Conservation (phyloP, 2,113 vertebrate genomes). For the Trachemys scripta region DNA sequence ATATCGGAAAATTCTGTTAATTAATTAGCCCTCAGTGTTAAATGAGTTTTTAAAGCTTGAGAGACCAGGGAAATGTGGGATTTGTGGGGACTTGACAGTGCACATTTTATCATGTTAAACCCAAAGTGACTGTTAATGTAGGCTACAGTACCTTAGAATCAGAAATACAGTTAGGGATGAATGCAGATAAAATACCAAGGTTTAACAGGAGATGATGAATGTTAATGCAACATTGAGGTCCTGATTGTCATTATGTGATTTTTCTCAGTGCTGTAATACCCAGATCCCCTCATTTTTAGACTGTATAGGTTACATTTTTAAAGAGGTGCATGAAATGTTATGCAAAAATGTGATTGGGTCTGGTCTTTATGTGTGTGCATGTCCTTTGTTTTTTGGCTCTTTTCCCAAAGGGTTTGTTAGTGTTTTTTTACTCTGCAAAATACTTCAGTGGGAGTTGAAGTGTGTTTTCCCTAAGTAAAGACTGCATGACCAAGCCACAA, state of each 20-base stretch:
- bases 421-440: neutral
- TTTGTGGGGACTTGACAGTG: constrained; percentile 67
- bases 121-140: constrained; percentile 65
- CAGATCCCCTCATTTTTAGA: neutral
- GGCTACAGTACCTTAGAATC: constrained; percentile 1
- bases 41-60: constrained; percentile 79
- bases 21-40: constrained; percentile 78
- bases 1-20: constrained; percentile 78
- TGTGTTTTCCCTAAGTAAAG: neutral
- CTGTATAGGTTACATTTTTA: neutral
- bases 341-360: neutral
- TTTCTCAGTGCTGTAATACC: neutral
- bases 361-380: neutral
- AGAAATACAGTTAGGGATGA: constrained; percentile 40
- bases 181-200: constrained; percentile 7
- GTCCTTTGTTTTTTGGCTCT: neutral
- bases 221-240: constrained; percentile 8
- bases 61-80: constrained; percentile 71
- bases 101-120: constrained; percentile 72
- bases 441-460: neutral
- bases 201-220: constrained; percentile 34
- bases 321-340: neutral
- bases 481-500: neutral
- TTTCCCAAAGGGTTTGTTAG: neutral
- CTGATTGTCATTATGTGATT: neutral